Conservation (phyloP, 2,113 vertebrate species). For the Ictidomys tridecemlineatus region DNA sequence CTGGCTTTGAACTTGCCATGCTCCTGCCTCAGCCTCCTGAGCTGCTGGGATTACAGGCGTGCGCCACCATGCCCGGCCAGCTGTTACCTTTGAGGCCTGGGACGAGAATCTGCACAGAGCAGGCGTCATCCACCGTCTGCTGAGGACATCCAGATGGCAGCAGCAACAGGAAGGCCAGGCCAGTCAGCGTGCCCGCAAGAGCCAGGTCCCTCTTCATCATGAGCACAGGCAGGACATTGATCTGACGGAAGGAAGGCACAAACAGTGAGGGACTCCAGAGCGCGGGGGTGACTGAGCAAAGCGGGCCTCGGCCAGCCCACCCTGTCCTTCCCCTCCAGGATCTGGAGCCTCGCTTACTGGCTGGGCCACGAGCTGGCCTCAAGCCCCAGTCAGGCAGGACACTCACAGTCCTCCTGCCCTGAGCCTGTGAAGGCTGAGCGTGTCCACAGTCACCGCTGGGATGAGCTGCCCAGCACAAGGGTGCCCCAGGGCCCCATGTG, state of each 20-base stretch:
- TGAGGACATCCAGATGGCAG: conserved; percentile 89
- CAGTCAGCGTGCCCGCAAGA: conserved; percentile 87
- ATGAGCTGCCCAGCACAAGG: neutral
- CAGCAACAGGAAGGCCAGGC: conserved; percentile 90
- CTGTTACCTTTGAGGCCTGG: conserved; percentile 98
- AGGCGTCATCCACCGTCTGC: conserved; percentile 93
- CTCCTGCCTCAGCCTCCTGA: no score
- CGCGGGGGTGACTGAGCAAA: neutral
- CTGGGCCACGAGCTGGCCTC: neutral
- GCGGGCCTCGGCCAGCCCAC: neutral
- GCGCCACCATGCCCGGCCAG: neutral
- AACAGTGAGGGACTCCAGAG: conserved; percentile 82
- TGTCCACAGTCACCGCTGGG: neutral
- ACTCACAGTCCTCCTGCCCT: neutral
- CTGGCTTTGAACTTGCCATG: no score
- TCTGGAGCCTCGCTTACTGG: neutral
- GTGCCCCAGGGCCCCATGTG: no score
- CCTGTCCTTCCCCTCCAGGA: neutral
- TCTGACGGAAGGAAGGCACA: conserved; percentile 86
- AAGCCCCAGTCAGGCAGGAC: neutral
- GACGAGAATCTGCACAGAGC: conserved; percentile 97
- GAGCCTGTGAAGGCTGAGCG: neutral
- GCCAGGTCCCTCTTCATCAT: conserved; percentile 91
- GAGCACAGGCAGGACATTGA: conserved; percentile 83
- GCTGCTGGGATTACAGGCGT: no score